Evolutionary conservation across 2,113 vertebrate genomes (phyloP).

Genomic region (Clarias macrocephalus): DNA sequence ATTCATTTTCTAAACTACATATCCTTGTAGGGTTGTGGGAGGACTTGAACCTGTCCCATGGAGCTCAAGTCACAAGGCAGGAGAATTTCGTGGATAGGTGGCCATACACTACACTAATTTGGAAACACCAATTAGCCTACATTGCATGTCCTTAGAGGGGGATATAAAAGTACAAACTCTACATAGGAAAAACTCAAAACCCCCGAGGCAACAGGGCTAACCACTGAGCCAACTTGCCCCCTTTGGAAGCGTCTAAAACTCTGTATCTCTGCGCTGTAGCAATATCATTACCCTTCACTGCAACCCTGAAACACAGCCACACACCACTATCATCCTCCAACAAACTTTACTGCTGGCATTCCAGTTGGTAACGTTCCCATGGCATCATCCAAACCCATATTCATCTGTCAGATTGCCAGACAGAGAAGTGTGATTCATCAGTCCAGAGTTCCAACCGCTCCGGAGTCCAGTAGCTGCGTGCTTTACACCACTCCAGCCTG

Average conservation of each 20-base stretch:
- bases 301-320: not conserved
- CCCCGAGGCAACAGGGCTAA: too few relatives aligned
- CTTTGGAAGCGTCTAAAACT: not conserved
- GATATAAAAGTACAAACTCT: too few relatives aligned
- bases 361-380: not conserved
- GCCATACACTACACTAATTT: too few relatives aligned
- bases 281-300: not conserved
- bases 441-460: not conserved
- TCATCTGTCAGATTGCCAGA: not conserved
- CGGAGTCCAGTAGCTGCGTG: not conserved
- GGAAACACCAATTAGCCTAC: too few relatives aligned
- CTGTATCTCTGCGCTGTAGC: not conserved
- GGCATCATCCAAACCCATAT: slow-evolving; percentile 6
- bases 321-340: not conserved
- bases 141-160: too few relatives aligned
- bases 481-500: not conserved
- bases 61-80: too few relatives aligned
- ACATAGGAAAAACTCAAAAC: too few relatives aligned
- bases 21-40: too few relatives aligned
- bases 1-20: too few relatives aligned
- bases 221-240: too few relatives aligned
- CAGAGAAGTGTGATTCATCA: not conserved
- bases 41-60: too few relatives aligned
- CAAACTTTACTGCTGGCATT: not conserved
- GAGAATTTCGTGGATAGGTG: too few relatives aligned